These are phyloP conservation scores for Ganaspis brasiliensis DNA, from an alignment of 2,888 invertebrate species.

Conservation along the genomic window DNA sequence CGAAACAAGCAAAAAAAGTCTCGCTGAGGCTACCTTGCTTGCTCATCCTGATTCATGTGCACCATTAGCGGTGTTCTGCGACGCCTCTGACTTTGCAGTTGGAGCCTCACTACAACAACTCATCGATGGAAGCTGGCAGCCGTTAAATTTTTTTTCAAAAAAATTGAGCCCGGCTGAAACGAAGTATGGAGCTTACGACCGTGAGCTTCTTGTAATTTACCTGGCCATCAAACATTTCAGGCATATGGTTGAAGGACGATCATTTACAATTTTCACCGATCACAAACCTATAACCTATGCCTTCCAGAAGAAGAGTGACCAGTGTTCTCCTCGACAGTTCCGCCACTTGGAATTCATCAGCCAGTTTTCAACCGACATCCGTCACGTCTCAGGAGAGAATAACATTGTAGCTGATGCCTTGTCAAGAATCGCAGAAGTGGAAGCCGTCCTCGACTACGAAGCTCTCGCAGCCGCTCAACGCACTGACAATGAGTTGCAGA, in stretches of 20 bases:
- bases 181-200: conserved; percentile 64
- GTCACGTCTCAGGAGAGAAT: neutral
- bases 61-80: conserved; percentile 43
- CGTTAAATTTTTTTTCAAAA: conserved; percentile 64
- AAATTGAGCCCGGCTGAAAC: conserved; percentile 58
- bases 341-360: too few species aligned
- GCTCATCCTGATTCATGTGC: conserved; percentile 44
- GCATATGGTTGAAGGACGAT: conserved; percentile 57
- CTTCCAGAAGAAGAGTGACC: neutral
- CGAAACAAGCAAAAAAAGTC: conserved; percentile 43
- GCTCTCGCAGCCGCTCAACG: neutral
- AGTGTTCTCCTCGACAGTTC: conserved; percentile 17
- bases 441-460: neutral
- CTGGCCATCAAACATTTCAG: conserved; percentile 59
- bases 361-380: neutral
- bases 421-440: neutral
- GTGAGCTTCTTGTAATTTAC: conserved; percentile 65
- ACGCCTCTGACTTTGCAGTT: conserved; percentile 62
- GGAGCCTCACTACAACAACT: conserved; percentile 63
- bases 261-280: conserved; percentile 45
- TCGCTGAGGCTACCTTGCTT: conserved; percentile 43
- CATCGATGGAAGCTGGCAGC: conserved; percentile 54
- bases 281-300: conserved; percentile 52
- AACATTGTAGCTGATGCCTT: conserved; percentile 8
- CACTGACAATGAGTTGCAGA: conserved; percentile 19